Evolutionary conservation across 2,113 vertebrate species (phyloP).

Genomic region (Gymnobelideus leadbeateri): DNA sequence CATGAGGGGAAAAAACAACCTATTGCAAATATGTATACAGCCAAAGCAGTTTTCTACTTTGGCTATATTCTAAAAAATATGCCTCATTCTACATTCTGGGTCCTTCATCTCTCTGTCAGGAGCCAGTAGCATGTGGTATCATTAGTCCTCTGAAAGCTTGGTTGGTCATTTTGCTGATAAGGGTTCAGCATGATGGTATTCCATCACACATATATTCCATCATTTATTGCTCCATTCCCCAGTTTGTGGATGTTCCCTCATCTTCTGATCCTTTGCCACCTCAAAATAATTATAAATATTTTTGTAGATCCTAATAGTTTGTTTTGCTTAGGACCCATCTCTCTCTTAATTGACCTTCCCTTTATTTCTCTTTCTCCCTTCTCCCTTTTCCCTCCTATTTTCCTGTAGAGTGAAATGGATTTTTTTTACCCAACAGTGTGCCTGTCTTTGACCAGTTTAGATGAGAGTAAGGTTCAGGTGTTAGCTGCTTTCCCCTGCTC

Average conservation of each 20-base stretch:
- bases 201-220: neutral
- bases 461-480: too few species aligned
- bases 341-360: neutral
- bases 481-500: too few species aligned
- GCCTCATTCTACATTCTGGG: neutral
- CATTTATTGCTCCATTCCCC: neutral
- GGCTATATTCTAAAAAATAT: neutral
- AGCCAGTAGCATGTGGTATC: neutral
- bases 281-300: neutral
- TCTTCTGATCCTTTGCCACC: neutral
- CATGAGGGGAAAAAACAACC: neutral
- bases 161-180: neutral
- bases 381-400: neutral
- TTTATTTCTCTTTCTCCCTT: neutral
- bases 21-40: neutral
- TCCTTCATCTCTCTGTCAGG: neutral
- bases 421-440: neutral
- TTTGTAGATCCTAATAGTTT: neutral
- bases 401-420: neutral
- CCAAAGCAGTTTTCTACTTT: neutral
- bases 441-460: too few species aligned
- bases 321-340: neutral
- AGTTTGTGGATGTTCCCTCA: neutral
- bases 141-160: neutral
- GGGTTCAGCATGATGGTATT: neutral